Conservation (phyloP, 2,797 vertebrate species). For the Macrochelys suwanniensis region DNA sequence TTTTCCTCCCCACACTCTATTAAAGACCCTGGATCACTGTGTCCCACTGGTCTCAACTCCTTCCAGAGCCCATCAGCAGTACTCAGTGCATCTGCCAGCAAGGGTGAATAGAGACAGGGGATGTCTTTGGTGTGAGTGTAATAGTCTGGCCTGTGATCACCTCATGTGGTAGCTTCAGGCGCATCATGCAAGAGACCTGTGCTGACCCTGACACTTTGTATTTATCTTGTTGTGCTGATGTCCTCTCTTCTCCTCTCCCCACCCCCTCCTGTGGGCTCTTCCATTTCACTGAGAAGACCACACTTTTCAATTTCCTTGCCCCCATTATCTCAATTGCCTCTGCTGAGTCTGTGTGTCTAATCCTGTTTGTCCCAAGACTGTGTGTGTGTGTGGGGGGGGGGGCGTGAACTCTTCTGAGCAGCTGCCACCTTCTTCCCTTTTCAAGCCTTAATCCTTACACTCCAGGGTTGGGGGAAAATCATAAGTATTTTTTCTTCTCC, state of each 20-base stretch:
- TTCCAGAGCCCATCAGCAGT: not conserved
- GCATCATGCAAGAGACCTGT: not conserved
- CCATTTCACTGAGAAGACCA: not conserved
- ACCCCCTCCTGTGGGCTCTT: not conserved
- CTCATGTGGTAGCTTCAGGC: conserved; percentile 8
- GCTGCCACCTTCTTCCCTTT: not conserved
- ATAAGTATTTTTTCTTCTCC: not conserved
- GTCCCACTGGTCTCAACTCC: conserved; percentile 3
- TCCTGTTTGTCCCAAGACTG: not conserved
- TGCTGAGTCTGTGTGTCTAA: not conserved
- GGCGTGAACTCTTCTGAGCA: not conserved
- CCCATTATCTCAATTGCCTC: not conserved
- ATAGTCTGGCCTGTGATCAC: not conserved
- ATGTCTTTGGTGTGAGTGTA: fast-evolving
- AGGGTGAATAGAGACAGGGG: not conserved
- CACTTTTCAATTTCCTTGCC: not conserved
- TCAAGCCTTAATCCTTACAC: not conserved
- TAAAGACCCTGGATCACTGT: not conserved
- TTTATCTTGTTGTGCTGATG: not conserved
- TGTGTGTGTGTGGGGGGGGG: not conserved
- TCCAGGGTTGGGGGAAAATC: not conserved
- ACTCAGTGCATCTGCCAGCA: too few species aligned
- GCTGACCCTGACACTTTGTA: not conserved
- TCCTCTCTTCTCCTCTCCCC: fast-evolving
- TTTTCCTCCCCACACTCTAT: not conserved